Evolutionary conservation across 2,888 invertebrate genomes (phyloP), one percentile per base, ranked within the genome.

Genomic region (Arrhopalites spinosus): DNA sequence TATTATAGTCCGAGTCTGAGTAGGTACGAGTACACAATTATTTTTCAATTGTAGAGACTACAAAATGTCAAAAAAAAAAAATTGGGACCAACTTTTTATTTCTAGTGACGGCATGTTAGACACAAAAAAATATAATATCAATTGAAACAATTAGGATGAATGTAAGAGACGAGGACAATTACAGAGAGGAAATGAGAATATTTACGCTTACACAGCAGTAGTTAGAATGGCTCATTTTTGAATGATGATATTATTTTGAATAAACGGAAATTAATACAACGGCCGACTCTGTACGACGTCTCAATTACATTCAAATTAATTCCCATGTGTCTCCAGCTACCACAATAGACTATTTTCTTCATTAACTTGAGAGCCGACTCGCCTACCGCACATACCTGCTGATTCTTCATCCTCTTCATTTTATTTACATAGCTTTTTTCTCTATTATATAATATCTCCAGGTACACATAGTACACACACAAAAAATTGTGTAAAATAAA

Each of bases 251-350:
- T 68, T 74, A 77, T 74, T 77, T n/a, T 77, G 72, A 73, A 74
- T 72, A 76, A 78, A 76, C 76, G 78, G 78, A 78, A 78, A 78
- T 76, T 78, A 78, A 78, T 74, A 70, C 43, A 75, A 67, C 70
- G 71, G 70, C 66, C 61, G 71, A 69, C 68, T 67, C 78, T 75
- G 64, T 68, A 67, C 77, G 74, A 77, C 74, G 72, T 75, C 78
- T 78, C 76, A 78, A 78, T 78, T 78, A 78, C 75, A 78, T 76
- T 71, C 66, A 76, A 78, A 78, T 71, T 78, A 78, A 78, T 78
- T 72, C 75, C 36, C 72, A 70, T 66, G 75, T 75, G 75, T 64
- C 73, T 75, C 77, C 73, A 69, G 43, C 63, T 30, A 45, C 75
- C 61, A 78, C 75, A 77, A 77, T 73, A 23, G 77, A 72, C 69